A percentile compares a stretch with the other conserved stretches of the same genome.
Conservation (phyloP, 2,888 invertebrate genomes). For the Drosophila meridiana region DNA sequence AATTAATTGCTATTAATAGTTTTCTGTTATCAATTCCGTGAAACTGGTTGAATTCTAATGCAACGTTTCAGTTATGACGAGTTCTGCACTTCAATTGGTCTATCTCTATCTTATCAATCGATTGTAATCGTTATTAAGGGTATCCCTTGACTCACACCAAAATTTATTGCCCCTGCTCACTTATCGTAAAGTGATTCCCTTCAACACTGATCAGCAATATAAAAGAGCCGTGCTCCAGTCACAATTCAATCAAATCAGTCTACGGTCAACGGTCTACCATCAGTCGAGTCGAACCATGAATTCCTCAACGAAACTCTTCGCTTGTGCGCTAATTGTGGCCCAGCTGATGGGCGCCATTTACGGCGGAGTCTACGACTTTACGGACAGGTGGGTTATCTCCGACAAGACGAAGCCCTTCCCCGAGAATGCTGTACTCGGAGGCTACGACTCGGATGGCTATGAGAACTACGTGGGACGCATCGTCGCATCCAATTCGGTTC, state of each 20-base stretch:
- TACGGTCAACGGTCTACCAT: background rate
- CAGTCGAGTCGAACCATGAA: slow-evolving; percentile 38
- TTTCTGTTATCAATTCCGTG: too few relatives aligned
- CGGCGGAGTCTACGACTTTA: slow-evolving; percentile 34
- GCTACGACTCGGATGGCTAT: slow-evolving; percentile 51
- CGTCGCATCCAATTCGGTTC: background rate
- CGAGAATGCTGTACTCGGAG: slow-evolving; percentile 44
- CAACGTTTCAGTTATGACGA: too few relatives aligned
- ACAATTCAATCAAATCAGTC: background rate
- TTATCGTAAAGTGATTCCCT: slow-evolving; percentile 8
- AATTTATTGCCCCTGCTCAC: background rate
- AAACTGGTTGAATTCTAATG: too few relatives aligned
- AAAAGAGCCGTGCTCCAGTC: background rate
- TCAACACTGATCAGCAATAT: background rate
- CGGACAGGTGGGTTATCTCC: slow-evolving; percentile 40
- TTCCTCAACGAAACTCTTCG: slow-evolving; percentile 18
- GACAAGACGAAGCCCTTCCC: slow-evolving; percentile 37
- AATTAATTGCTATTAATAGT: too few relatives aligned
- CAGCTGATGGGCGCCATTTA: slow-evolving; percentile 43
- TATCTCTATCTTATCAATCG: slow-evolving; percentile 31
- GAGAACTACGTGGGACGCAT: slow-evolving; percentile 56
- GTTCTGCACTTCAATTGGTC: background rate
- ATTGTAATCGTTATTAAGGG: background rate
- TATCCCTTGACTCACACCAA: background rate
- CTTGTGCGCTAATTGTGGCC: slow-evolving; percentile 29